Conservation (phyloP, 2,888 invertebrate species). For the Ormyrus rosae region DNA sequence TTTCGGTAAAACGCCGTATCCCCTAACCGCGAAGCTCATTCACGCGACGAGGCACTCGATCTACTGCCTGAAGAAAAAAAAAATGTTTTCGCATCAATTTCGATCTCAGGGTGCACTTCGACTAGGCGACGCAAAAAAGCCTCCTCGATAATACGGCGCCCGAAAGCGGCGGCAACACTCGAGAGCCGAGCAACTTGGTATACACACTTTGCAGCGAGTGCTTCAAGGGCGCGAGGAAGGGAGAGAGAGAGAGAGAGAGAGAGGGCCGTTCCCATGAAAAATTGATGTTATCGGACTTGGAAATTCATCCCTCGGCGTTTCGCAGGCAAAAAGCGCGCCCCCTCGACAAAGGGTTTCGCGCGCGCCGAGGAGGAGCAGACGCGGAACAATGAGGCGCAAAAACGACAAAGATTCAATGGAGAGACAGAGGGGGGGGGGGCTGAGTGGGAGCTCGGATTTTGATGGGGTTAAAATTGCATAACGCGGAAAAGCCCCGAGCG, state of each 20-base stretch:
- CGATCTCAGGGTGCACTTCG: no score
- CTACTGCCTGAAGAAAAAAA: no score
- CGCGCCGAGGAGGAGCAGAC: no score
- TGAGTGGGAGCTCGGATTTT: not conserved
- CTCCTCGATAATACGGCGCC: not conserved
- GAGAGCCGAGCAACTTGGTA: not conserved
- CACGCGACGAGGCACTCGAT: no score
- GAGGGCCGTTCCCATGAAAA: slow-evolving; percentile 57
- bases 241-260: no score
- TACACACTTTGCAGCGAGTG: not conserved
- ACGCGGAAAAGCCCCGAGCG: not conserved
- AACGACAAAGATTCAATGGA: slow-evolving; percentile 25
- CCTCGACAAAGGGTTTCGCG: no score
- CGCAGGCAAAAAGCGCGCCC: not conserved
- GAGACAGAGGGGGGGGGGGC: not conserved
- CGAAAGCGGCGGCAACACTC: slow-evolving; percentile 37
- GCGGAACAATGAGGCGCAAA: slow-evolving; percentile 39
- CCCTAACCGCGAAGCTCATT: no score
- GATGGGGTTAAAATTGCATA: slow-evolving; percentile 22
- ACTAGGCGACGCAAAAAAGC: no score
- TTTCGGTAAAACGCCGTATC: no score
- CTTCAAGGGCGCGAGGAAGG: no score
- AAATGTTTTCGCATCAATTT: no score
- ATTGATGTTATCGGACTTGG: slow-evolving; percentile 61
- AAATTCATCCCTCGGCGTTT: slow-evolving; percentile 60